These are phyloP conservation scores for Catocala sponsa DNA, from an alignment of 2,888 invertebrate genomes.

Conservation along the genomic window DNA sequence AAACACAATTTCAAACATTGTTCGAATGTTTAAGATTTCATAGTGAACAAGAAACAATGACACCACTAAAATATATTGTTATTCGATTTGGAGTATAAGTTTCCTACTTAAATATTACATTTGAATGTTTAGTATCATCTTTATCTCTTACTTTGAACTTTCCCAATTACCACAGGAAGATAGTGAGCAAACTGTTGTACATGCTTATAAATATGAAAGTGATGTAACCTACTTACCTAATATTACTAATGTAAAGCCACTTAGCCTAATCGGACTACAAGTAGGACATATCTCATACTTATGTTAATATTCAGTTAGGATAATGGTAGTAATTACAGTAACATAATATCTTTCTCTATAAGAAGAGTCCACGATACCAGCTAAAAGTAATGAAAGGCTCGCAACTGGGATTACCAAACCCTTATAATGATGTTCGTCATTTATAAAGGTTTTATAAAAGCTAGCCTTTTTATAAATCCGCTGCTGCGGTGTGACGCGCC, in stretches of 20 bases:
- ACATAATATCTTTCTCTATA: constrained; percentile 14
- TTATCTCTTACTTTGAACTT: neutral
- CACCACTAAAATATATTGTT: too few relatives aligned
- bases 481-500: constrained; percentile 22
- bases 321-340: constrained; percentile 26
- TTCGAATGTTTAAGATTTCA: too few relatives aligned
- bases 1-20: too few relatives aligned
- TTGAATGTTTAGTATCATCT: neutral
- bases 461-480: constrained; percentile 50
- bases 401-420: constrained; percentile 47
- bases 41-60: too few relatives aligned
- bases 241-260: constrained; percentile 27
- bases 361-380: neutral
- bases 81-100: too few relatives aligned
- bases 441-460: constrained; percentile 39
- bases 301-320: constrained; percentile 22
- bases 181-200: neutral
- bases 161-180: neutral
- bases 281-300: constrained; percentile 23
- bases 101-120: too few relatives aligned
- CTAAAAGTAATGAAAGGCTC: neutral
- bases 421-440: constrained; percentile 59
- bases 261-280: constrained; percentile 27
- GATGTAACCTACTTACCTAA: too few relatives aligned
- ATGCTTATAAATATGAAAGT: neutral